Conservation (phyloP, 1,140 invertebrate species). For the Cepaea nemoralis region DNA sequence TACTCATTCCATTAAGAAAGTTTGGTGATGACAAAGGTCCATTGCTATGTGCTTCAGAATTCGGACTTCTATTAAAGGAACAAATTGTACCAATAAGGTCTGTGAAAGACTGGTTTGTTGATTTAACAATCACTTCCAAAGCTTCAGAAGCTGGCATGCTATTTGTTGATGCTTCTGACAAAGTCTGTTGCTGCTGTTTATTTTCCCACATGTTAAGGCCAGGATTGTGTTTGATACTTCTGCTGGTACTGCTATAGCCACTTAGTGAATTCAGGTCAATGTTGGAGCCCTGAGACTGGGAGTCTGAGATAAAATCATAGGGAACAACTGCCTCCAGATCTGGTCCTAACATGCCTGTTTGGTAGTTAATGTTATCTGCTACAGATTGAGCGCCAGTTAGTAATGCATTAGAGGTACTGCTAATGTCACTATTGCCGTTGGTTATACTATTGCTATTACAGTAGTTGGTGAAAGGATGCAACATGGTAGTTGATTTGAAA, state of each 20-base stretch:
- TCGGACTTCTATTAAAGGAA: constrained; percentile 2
- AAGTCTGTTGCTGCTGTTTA: background rate
- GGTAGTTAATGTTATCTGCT: background rate
- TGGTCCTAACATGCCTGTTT: background rate
- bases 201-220: background rate
- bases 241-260: background rate
- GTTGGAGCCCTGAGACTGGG: background rate
- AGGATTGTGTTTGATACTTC: background rate
- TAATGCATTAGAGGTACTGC: background rate
- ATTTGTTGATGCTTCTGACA: background rate
- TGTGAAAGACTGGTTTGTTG: background rate
- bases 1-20: background rate
- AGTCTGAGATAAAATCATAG: background rate
- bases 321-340: background rate
- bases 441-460: background rate
- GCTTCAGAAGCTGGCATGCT: background rate
- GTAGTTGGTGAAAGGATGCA: background rate
- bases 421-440: background rate
- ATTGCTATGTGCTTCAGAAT: background rate
- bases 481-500: background rate
- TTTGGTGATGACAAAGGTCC: background rate
- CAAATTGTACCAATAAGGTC: background rate
- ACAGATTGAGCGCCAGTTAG: background rate
- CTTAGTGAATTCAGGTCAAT: background rate
- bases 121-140: background rate